A percentile compares a stretch with the other conserved stretches of the same genome.
Conservation (phyloP, 2,797 vertebrate species). For the Balearica regulorum region DNA sequence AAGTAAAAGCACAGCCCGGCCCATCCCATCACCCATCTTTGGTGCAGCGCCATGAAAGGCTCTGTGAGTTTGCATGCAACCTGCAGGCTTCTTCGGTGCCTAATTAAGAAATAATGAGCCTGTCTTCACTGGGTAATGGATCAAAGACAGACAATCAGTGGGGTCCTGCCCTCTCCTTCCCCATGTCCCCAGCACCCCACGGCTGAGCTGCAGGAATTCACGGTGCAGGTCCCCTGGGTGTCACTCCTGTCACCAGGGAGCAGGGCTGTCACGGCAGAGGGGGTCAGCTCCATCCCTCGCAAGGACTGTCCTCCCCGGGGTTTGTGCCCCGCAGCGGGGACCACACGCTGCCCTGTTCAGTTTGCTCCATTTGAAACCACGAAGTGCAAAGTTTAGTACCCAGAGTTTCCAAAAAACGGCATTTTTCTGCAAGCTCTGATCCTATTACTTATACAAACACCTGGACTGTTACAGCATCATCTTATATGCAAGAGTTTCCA, state of each 20-base stretch:
- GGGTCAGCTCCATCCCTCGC: not conserved
- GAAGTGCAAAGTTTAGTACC: not conserved
- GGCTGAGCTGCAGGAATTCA: not conserved
- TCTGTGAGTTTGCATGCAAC: not conserved
- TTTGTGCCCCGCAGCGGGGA: accelerated
- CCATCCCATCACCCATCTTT: not conserved
- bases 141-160: not conserved
- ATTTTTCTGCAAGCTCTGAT: not conserved
- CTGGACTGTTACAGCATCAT: not conserved
- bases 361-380: not conserved
- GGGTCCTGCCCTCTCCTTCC: not conserved
- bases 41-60: not conserved
- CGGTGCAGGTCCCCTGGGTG: not conserved
- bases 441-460: not conserved
- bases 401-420: not conserved
- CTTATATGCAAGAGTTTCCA: not conserved
- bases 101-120: constrained; percentile 48
- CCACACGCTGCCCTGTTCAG: accelerated
- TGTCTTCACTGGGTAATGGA: not conserved
- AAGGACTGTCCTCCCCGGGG: not conserved
- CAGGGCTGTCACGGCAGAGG: not conserved
- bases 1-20: not conserved
- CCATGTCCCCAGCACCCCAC: not conserved
- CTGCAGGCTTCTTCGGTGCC: not conserved
- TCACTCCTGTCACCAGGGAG: not conserved